Conservation (phyloP, 2,888 invertebrate species). For the Trachelus troglodyta region DNA sequence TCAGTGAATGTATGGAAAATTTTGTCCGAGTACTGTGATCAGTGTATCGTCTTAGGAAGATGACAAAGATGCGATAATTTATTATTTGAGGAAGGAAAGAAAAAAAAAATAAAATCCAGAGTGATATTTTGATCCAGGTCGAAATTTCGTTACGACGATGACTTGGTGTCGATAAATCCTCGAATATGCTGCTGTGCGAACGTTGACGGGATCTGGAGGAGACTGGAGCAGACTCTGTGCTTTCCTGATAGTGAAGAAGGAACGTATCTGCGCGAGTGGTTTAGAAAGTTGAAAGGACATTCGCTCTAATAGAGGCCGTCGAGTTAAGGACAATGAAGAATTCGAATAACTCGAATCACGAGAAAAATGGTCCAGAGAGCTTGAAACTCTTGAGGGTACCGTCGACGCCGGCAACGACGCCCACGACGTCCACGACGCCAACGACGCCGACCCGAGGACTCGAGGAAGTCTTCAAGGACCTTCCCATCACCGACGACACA, state of each 20-base stretch:
- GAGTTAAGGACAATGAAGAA: constrained; percentile 33
- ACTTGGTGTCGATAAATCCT: background rate
- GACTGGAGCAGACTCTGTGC: background rate
- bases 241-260: background rate
- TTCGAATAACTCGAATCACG: constrained; percentile 47
- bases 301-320: background rate
- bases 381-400: constrained; percentile 52
- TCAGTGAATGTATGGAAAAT: background rate
- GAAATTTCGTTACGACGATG: background rate
- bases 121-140: background rate
- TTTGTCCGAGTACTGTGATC: background rate
- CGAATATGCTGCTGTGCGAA: background rate
- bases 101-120: background rate
- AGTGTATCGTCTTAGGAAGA: background rate
- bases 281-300: background rate
- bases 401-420: constrained; percentile 28
- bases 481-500: constrained; percentile 73
- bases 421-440: constrained; percentile 44
- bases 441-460: constrained; percentile 42
- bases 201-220: background rate
- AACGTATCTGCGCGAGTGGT: background rate
- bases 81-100: background rate
- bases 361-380: constrained; percentile 59
- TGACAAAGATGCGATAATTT: background rate
- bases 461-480: constrained; percentile 67